A percentile compares a stretch with the other conserved stretches of the same genome.
Evolutionary conservation across 2,888 invertebrate genomes (phyloP).

Genomic region (Platycheirus rosarum): DNA sequence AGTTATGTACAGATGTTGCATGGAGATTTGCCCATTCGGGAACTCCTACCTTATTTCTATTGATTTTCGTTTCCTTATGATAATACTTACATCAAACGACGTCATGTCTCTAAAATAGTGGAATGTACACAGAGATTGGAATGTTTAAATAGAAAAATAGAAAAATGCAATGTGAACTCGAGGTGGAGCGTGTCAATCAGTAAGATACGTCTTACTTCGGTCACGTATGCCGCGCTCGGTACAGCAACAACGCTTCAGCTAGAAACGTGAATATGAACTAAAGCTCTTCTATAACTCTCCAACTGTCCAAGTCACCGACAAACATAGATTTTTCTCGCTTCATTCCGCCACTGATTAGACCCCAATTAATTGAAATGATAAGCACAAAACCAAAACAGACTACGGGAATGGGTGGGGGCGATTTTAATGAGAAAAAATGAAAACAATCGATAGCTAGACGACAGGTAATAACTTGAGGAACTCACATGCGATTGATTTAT

Average conservation of each 20-base stretch:
- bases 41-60: slow-evolving; percentile 19
- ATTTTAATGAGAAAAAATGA: background rate
- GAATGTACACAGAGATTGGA: background rate
- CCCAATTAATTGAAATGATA: slow-evolving; percentile 8
- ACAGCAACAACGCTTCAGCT: slow-evolving; percentile 10
- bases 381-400: slow-evolving; percentile 30
- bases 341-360: background rate
- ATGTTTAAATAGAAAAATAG: background rate
- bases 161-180: background rate
- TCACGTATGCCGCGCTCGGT: slow-evolving; percentile 42
- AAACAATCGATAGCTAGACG: background rate
- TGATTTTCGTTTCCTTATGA: slow-evolving; percentile 36
- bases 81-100: slow-evolving; percentile 64
- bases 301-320: background rate
- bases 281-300: slow-evolving; percentile 14
- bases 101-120: slow-evolving; percentile 33
- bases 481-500: slow-evolving; percentile 70
- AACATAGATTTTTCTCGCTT: slow-evolving; percentile 22
- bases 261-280: slow-evolving; percentile 35
- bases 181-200: background rate
- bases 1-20: slow-evolving; percentile 4
- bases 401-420: background rate
- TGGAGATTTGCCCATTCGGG: background rate
- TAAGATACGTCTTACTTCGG: too few relatives aligned
- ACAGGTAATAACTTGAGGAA: slow-evolving; percentile 7